Percentiles rank a stretch among this genome's conserved stretches.
These are phyloP conservation scores for Temnothorax ravouxi DNA, from an alignment of 2,888 invertebrate species.

Conservation along the genomic window DNA sequence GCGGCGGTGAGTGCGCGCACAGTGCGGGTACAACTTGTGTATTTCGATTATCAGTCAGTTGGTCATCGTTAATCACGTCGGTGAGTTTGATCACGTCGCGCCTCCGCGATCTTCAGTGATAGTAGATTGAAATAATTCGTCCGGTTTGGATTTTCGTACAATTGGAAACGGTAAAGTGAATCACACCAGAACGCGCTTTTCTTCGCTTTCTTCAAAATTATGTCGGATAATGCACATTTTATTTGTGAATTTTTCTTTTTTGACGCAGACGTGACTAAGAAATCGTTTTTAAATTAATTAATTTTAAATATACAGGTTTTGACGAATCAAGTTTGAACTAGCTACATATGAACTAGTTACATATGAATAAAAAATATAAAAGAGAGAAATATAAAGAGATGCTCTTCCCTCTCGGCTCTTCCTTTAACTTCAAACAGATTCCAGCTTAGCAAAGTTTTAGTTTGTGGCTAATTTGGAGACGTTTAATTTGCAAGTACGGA, in stretches of 20 bases:
- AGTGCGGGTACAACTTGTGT: not conserved
- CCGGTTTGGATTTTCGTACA: not conserved
- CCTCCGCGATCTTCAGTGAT: conserved; percentile 18
- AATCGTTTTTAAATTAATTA: not conserved
- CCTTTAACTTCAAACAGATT: not conserved
- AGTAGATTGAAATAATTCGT: conserved; percentile 12
- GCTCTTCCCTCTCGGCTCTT: not conserved
- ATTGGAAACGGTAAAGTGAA: not conserved
- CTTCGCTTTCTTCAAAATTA: not conserved
- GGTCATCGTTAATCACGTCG: conserved; percentile 6
- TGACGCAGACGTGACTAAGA: not conserved
- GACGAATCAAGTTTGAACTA: not conserved
- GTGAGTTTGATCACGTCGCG: not conserved
- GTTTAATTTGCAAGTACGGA: not conserved
- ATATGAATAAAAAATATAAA: not conserved
- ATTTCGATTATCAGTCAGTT: conserved; percentile 33
- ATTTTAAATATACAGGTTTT: not conserved
- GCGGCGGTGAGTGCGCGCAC: conserved; percentile 1
- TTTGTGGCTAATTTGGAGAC: not conserved
- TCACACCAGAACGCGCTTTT: not conserved
- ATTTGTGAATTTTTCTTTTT: not conserved
- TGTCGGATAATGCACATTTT: not conserved
- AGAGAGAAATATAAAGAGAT: no score
- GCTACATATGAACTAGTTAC: no score
- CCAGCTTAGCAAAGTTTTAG: not conserved